A percentile compares a stretch with the other conserved stretches of the same genome.
phyloP scores from a whole-genome alignment of 2,888 invertebrate species.

The Ophion ellenae region DNA sequence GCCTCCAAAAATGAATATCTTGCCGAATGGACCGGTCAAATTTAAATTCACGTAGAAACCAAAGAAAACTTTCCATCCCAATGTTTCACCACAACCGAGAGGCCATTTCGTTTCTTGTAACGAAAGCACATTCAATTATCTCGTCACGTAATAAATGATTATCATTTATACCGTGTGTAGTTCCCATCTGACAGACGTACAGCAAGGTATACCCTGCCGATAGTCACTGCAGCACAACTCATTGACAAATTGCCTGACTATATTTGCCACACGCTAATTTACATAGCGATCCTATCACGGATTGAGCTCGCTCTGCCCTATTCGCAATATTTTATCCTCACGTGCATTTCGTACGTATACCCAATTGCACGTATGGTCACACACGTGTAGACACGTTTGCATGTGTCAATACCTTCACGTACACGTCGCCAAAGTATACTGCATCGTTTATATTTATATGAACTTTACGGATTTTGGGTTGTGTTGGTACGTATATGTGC shows the following conservation, averaged over 20 bases:
- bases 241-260: constrained; percentile 18
- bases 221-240: not conserved
- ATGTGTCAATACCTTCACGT: not conserved
- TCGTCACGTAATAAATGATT: not conserved
- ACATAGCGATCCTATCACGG: constrained; percentile 24
- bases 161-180: not conserved
- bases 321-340: constrained; percentile 35
- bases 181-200: not conserved
- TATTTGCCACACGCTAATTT: constrained; percentile 28
- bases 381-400: not conserved
- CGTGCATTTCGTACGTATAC: constrained; percentile 23
- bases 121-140: not conserved
- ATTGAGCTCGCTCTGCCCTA: constrained; percentile 17
- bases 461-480: not conserved
- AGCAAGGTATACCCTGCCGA: not conserved
- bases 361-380: not conserved
- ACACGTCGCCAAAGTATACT: not conserved
- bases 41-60: not conserved
- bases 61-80: not conserved
- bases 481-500: not conserved
- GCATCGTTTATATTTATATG: not conserved
- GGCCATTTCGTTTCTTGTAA: not conserved
- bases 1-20: not conserved
- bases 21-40: not conserved
- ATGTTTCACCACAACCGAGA: not conserved